These are phyloP conservation scores for Vultur gryphus DNA, from an alignment of 2,797 vertebrate species.

Conservation along the genomic window DNA sequence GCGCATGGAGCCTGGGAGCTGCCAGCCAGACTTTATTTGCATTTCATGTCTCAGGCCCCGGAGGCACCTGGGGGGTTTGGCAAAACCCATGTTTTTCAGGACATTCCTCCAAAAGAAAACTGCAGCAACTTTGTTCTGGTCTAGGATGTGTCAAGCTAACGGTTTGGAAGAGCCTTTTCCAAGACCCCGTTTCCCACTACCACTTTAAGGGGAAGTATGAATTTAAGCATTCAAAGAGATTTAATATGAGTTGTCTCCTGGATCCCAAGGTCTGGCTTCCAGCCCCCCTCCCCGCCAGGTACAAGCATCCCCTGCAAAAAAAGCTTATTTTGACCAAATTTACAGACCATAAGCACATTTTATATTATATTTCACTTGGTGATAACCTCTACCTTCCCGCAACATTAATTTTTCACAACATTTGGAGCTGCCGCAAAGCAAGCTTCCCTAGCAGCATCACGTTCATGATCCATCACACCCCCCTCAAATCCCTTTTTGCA, in stretches of 20 bases:
- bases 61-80: not conserved
- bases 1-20: not conserved
- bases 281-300: not conserved
- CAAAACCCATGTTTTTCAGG: not conserved
- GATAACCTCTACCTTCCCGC: not conserved
- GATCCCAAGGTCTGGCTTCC: not conserved
- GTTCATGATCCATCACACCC: accelerated
- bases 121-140: accelerated
- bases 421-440: not conserved
- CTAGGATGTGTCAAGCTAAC: accelerated
- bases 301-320: not conserved
- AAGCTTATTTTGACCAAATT: not conserved
- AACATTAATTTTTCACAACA: not conserved
- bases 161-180: not conserved
- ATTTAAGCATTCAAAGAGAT: not conserved
- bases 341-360: not conserved
- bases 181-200: not conserved
- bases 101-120: not conserved
- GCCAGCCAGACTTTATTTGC: not conserved
- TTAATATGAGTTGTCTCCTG: not conserved
- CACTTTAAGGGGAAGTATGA: not conserved
- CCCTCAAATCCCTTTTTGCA: not conserved
- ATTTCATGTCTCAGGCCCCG: not conserved
- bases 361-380: not conserved
- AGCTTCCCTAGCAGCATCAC: not conserved